Percentiles rank a stretch among this genome's conserved stretches.
Evolutionary conservation across 2,113 vertebrate genomes (phyloP).

Genomic region (Rhabdornis inornatus): DNA sequence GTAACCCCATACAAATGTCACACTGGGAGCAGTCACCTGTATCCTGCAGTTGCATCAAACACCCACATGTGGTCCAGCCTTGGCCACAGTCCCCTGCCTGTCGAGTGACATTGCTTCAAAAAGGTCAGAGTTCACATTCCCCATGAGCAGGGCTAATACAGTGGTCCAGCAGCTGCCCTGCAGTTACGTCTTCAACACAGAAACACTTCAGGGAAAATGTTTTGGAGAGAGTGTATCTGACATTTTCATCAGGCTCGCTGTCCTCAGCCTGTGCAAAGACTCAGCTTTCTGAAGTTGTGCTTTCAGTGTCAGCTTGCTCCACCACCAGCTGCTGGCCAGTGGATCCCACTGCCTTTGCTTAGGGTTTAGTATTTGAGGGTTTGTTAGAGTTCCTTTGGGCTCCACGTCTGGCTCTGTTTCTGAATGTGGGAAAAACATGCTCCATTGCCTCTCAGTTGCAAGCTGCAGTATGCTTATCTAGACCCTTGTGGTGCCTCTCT

Average conservation of each 20-base stretch:
- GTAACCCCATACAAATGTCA: neutral
- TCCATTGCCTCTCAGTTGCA: neutral
- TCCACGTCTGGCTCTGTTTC: neutral
- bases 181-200: neutral
- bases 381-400: neutral
- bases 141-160: neutral
- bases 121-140: neutral
- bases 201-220: neutral
- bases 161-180: neutral
- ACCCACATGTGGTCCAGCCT: neutral
- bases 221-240: neutral
- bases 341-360: neutral
- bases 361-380: neutral
- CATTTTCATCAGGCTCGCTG: neutral
- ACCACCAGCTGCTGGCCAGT: neutral
- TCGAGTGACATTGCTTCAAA: neutral
- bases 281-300: neutral
- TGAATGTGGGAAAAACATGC: neutral
- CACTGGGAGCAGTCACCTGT: neutral
- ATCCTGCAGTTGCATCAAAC: neutral
- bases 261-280: neutral
- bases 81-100: neutral
- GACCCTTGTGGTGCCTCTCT: neutral
- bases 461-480: neutral
- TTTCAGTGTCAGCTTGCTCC: neutral